Evolutionary conservation across 1,140 invertebrate species (phyloP), one percentile per base, ranked within the genome.

Genomic region (Mycetomoellerius zeteki): DNA sequence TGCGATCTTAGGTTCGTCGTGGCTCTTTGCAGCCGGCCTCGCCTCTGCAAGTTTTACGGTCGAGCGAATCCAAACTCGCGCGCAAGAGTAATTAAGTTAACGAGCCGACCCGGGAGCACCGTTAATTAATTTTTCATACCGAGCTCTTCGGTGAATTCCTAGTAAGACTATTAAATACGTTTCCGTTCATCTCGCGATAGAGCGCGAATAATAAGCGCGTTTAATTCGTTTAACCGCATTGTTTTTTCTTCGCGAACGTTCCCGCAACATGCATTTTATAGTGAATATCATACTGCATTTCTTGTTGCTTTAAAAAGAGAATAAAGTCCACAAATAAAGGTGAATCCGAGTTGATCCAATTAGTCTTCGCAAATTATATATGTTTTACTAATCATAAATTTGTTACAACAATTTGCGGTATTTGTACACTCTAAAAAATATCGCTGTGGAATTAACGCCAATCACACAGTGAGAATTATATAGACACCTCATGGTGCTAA

Each of bases 121-220:
- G 87, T 87, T 87, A 87, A 87, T 88, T 87, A 82, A 87, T 88
- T 65, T 75, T 27, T 87, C 77, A 87, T 71, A 64, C 54, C 52
- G 24, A 30, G 30, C 65, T 80, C 60, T 30, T 69, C 77, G 33
- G 64, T n/a, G 43, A 81, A 71, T 88, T 87, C 67, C 52, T 50
- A 82, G 86, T 56, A 75, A 73, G 10, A 30, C 67, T 50, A 65
- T 60, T 75, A 73, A 73, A 47, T 69, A 37, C 43, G 52, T n/a
- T 71, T 43, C 54, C 50, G 27, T 81, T 56, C 54, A 72, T 69
- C 58, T 30, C 33, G 6, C 72, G 72, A 71, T 37, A 8, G 14
- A 24, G 43, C 54, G 30, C 69, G 47, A 71, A 69, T 80, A 80
- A 67, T 52, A 71, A 71, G 58, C 69, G 21, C 58, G n/a, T 62